These are phyloP conservation scores for Trochalopteron elliotii DNA, from an alignment of 2,113 vertebrate species.

Conservation along the genomic window DNA sequence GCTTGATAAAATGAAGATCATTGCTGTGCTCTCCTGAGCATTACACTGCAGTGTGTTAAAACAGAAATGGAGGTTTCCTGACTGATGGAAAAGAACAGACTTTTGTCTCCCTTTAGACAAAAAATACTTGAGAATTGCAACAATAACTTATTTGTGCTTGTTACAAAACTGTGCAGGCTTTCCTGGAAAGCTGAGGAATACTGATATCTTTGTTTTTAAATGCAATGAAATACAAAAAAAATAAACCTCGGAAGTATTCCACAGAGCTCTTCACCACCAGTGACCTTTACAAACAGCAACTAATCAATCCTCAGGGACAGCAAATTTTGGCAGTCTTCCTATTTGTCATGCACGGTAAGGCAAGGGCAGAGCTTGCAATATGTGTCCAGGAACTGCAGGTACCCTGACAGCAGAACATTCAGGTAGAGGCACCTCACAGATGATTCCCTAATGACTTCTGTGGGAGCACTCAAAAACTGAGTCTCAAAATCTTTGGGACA, in stretches of 20 bases:
- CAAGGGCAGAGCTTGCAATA: neutral
- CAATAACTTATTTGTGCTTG: neutral
- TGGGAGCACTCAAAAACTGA: neutral
- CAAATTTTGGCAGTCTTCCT: neutral
- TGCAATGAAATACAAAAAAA: neutral
- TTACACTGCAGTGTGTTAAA: neutral
- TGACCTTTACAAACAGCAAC: neutral
- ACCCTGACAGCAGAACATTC: neutral
- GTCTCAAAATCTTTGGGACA: neutral
- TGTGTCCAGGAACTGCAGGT: neutral
- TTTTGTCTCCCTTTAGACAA: neutral
- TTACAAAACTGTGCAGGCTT: neutral
- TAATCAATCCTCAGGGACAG: neutral
- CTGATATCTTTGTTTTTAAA: neutral
- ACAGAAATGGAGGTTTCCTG: neutral
- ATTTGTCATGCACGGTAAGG: neutral
- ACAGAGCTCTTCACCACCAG: neutral
- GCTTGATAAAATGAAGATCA: neutral
- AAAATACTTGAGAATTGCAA: neutral
- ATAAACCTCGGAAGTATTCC: neutral
- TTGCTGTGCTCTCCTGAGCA: neutral
- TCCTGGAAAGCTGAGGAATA: neutral
- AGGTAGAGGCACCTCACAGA: neutral
- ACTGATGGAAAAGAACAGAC: neutral
- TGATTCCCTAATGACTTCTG: neutral